Evolutionary conservation across 1,140 invertebrate genomes (phyloP), one percentile per base, ranked within the genome.

Genomic region (Matsumurasca onukii): DNA sequence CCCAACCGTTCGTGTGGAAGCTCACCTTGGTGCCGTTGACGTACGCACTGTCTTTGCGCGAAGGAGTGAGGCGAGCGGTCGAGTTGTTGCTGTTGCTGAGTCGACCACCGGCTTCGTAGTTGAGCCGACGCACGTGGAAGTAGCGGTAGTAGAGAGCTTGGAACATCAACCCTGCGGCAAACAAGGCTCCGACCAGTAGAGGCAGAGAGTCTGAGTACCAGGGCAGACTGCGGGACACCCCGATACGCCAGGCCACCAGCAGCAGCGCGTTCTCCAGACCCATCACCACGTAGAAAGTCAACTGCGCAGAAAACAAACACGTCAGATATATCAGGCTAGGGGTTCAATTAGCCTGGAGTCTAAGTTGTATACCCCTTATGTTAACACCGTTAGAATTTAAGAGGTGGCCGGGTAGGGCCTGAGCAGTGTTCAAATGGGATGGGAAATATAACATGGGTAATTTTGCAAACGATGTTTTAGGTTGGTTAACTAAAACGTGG

Each of bases 261-360:
- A 93, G 78, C 30, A 94, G 82, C 69, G 84, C 85, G 78, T 95
- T 96, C 81, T 97, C 94, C 51, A 95, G 80, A 76, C 93, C 88
- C 92, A 95, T 95, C 31, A 94, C 92, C n/a, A 90, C 84, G 80
- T 96, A 96, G 82, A 92, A 97, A 65, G 91, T 91, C 13, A 88
- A 80, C 88, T 87, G 75, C 20, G 71, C 79, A 71, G 68, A 73
- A 72, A 62, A n/a, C n/a, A n/a, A n/a, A n/a, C n/a, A n/a, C n/a
- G n/a, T n/a, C n/a, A n/a, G n/a, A n/a, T n/a, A n/a, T n/a, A n/a
- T n/a, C n/a, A n/a, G n/a, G n/a, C n/a, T n/a, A n/a, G n/a, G n/a
- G n/a, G n/a, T n/a, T n/a, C n/a, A n/a, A n/a, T n/a, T n/a, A n/a
- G n/a, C n/a, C n/a, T n/a, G n/a, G n/a, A n/a, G n/a, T n/a, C n/a